Base-by-base conservation (phyloP, 2,797 vertebrate genomes). In the Alfaro cultratus region DNA sequence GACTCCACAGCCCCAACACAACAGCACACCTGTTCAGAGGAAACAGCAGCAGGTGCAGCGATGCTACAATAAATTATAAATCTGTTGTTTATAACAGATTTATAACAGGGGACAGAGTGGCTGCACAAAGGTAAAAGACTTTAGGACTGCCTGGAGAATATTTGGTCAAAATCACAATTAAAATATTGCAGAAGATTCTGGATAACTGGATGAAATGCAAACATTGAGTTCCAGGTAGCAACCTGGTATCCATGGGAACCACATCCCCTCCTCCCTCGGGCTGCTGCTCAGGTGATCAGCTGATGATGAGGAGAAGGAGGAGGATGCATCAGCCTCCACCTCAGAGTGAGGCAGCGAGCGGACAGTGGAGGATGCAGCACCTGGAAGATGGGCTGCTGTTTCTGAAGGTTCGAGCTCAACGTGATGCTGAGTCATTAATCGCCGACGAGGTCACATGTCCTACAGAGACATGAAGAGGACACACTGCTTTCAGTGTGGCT, bases 211-310 rank as follows among this genome's bases (percentile, higher is more conserved):
- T 34, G 13, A 36, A 36, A 64, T 64, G 2, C 7, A 34, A 18
- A 36, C 15, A 18, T 1, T 31, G 67, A 91, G 79, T 75, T 80
- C 6, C 62, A 95, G 91, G 93, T 91, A 94, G 93, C 88, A 88
- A 90, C 95, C 86, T 96, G 91, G 90, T 96, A 96, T 95, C 96
- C 93, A 89, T 89, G 91, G 93, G 91, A 0, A 88, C 94, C 84
- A 91, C 90, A 85, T 91, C 67, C 78, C 71, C 57, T 49, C 75
- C 39, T 11, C 47, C 34, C 39, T 41, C 4, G 76, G 55, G 73
- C 76, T 89, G 91, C 94, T 93, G 88, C 92, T 95, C 96, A 97
- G 96, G 96, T 97, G 95, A 95, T 95, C 93, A 91, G 88, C 90
- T 90, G 74, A 36, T 77, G 26, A 41, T 5, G 64, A 80, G 78